phyloP scores from a whole-genome alignment of 2,797 vertebrate genomes.

The Choloepus didactylus region DNA sequence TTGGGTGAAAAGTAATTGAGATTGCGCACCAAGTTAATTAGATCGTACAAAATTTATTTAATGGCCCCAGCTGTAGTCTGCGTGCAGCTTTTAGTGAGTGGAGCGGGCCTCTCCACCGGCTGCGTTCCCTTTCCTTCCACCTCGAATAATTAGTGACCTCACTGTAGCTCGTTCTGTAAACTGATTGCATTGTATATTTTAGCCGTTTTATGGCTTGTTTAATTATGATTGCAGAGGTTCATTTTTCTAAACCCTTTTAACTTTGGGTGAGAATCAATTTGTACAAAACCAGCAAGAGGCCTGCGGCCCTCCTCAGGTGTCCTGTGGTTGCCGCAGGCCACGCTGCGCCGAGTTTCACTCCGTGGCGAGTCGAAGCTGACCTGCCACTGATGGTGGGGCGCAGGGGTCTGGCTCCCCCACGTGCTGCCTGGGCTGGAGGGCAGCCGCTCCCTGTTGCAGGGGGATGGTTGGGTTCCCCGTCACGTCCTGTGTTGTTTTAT shows the following conservation, averaged over 20 bases:
- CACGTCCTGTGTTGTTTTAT: not conserved
- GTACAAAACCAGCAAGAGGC: conserved; percentile 62
- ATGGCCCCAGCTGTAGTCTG: conserved; percentile 85
- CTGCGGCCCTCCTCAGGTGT: not conserved
- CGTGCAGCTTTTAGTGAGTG: conserved; percentile 62
- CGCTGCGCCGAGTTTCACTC: too few species aligned
- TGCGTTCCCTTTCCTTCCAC: conserved; percentile 50
- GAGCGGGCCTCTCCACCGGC: conserved; percentile 55
- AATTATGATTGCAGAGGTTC: conserved; percentile 81
- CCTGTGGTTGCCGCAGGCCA: not conserved
- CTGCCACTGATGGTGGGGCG: too few species aligned
- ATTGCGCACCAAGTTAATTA: conserved; percentile 91
- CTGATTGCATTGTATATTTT: conserved; percentile 83
- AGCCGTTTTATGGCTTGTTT: conserved; percentile 85
- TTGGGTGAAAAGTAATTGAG: conserved; percentile 91
- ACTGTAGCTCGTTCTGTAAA: conserved; percentile 59
- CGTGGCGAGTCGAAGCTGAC: not conserved
- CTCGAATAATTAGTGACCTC: conserved; percentile 79
- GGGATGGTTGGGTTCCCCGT: not conserved
- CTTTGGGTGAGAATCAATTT: conserved; percentile 76
- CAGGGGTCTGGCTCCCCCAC: too few species aligned
- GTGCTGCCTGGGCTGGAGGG: too few species aligned
- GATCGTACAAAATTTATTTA: conserved; percentile 90
- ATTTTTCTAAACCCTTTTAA: conserved; percentile 86
- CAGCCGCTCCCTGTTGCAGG: too few species aligned